These are phyloP conservation scores for Ypsolopha scabrella DNA, from an alignment of 2,888 invertebrate species.

Conservation along the genomic window DNA sequence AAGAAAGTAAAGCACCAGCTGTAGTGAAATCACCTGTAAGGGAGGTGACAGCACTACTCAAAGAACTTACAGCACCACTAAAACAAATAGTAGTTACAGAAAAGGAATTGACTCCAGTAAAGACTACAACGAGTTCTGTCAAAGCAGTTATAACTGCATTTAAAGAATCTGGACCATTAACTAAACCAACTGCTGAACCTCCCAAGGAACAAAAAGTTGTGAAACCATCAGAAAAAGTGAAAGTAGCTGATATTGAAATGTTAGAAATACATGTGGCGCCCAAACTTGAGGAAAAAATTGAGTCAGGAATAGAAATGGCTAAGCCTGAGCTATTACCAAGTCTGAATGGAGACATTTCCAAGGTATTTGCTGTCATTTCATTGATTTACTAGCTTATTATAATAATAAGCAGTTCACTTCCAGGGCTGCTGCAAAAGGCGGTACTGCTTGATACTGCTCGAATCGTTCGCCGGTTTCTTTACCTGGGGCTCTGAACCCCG, in stretches of 20 bases:
- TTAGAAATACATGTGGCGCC: slow-evolving; percentile 20
- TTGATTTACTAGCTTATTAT: not conserved
- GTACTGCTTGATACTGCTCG: no score
- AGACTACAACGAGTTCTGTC: not conserved
- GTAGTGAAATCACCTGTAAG: slow-evolving; percentile 6
- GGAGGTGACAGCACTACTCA: slow-evolving; percentile 14
- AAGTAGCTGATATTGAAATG: slow-evolving; percentile 36
- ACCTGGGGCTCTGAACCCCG: no score
- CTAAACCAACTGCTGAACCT: not conserved
- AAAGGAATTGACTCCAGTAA: not conserved
- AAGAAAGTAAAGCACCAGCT: not conserved
- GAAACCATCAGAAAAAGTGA: slow-evolving; percentile 4
- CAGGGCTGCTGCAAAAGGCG: no score
- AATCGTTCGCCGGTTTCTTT: no score
- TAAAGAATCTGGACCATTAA: slow-evolving; percentile 14
- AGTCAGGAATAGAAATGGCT: slow-evolving; percentile 9
- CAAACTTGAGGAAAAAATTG: slow-evolving; percentile 25
- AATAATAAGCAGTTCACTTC: no score
- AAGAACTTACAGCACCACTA: slow-evolving; percentile 11
- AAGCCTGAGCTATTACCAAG: slow-evolving; percentile 30
- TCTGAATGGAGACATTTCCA: slow-evolving; percentile 50
- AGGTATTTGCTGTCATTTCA: slow-evolving; percentile 23
- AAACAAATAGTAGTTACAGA: not conserved
- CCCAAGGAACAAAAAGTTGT: slow-evolving; percentile 14
- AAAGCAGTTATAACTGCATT: not conserved